These are phyloP conservation scores for Aromia moschata DNA, from an alignment of 2,888 invertebrate genomes.

Conservation along the genomic window DNA sequence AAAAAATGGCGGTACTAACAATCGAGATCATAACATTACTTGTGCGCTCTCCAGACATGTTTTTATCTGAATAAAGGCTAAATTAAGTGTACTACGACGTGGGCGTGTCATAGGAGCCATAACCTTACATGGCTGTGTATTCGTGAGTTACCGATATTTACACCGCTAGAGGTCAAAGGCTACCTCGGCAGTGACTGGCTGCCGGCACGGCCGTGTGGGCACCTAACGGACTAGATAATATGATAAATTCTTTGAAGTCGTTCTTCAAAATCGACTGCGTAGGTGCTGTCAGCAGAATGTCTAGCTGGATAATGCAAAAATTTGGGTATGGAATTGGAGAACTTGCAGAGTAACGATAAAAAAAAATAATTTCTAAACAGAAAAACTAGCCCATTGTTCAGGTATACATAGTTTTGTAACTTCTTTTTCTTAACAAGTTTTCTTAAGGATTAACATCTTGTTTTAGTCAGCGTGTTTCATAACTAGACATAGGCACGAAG, in stretches of 20 bases:
- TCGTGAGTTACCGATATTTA: slow-evolving; percentile 32
- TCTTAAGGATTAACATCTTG: no score
- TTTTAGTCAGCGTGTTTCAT: no score
- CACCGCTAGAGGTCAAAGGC: slow-evolving; percentile 43
- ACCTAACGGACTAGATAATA: slow-evolving; percentile 8
- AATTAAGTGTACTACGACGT: slow-evolving; percentile 23
- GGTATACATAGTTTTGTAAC: no score
- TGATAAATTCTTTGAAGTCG: background rate
- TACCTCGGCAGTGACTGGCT: slow-evolving; percentile 21
- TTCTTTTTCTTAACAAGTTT: no score
- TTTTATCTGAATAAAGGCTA: slow-evolving; percentile 16
- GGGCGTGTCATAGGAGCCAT: slow-evolving; percentile 34
- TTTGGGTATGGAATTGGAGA: no score
- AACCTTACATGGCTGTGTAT: slow-evolving; percentile 37
- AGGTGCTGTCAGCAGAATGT: background rate
- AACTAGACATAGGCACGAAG: no score
- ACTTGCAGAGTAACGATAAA: no score
- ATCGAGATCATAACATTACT: slow-evolving; percentile 7
- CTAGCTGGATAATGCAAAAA: no score
- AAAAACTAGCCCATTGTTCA: no score
- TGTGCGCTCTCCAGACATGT: slow-evolving; percentile 5
- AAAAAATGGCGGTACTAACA: background rate
- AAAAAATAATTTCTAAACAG: no score
- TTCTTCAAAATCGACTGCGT: background rate
- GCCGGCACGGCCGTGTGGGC: slow-evolving; percentile 24